phyloP scores from a whole-genome alignment of 2,888 invertebrate genomes.

The Amphiduros pacificus region DNA sequence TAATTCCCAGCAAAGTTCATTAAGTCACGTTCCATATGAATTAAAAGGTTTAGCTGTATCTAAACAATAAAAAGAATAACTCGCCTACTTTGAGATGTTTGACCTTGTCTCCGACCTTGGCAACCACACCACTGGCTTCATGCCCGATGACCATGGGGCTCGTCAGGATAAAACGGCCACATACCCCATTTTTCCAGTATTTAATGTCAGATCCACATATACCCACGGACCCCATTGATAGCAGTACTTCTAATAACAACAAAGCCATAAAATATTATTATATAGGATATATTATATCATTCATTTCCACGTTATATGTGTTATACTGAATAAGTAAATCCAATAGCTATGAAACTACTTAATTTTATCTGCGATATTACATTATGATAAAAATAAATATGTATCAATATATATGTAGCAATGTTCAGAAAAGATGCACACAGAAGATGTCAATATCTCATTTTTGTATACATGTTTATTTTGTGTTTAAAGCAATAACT shows the following conservation, averaged over 20 bases:
- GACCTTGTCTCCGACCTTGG: slow-evolving; percentile 36
- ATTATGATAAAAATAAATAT: too few relatives aligned
- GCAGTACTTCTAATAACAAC: slow-evolving; percentile 22
- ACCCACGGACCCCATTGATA: slow-evolving; percentile 23
- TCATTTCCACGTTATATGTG: too few relatives aligned
- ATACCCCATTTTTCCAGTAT: slow-evolving; percentile 41
- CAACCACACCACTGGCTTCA: slow-evolving; percentile 43
- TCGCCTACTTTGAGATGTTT: slow-evolving; percentile 35
- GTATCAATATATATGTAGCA: too few relatives aligned
- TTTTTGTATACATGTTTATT: too few relatives aligned
- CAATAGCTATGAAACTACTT: too few relatives aligned
- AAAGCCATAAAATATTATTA: too few relatives aligned
- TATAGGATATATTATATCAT: too few relatives aligned
- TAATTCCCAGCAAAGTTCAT: background rate
- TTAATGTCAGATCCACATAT: slow-evolving; percentile 49
- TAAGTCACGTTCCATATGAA: background rate
- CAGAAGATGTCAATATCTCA: too few relatives aligned
- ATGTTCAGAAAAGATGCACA: too few relatives aligned
- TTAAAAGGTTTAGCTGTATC: background rate
- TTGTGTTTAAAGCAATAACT: too few relatives aligned
- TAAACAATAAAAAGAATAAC: slow-evolving; percentile 9
- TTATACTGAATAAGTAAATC: too few relatives aligned
- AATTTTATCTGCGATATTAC: too few relatives aligned
- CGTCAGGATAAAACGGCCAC: slow-evolving; percentile 37
- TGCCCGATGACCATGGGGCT: slow-evolving; percentile 44